Evolutionary conservation across 2,888 invertebrate genomes (phyloP), one percentile per base, ranked within the genome.

Genomic region (Pheosia gnoma): DNA sequence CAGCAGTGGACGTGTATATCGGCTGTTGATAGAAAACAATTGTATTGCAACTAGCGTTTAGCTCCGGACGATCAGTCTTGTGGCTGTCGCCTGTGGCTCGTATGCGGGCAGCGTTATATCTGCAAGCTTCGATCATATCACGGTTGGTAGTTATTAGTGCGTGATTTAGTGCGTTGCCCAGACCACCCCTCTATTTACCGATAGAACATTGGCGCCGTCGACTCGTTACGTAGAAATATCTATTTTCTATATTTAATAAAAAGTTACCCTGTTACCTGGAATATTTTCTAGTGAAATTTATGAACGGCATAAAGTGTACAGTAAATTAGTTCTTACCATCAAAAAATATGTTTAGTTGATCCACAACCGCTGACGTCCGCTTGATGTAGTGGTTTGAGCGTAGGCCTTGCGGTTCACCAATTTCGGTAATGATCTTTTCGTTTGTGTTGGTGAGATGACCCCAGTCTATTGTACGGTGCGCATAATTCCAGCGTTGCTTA

Each of bases 121-220:
- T 92, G 91, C 92, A 91, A 91, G 90, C 84, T 74, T 71, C 83
- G 92, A 93, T 93, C 80, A 83, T 92, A 93, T 93, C 92, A 81
- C 74, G 75, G 81, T 78, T 77, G 77, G 81, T 88, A 85, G 92
- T 91, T 93, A 92, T 92, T 91, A 91, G 90, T 79, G 78, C 74
- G 80, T 90, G 93, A 92, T 93, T 90, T 91, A 92, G 87, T 88
- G 83, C 80, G 72, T 71, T 78, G 70, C 74, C 79, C 72, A 77
- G 86, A 86, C 89, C 89, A 89, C 88, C 90, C 89, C 86, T 55
- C 79, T 84, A 83, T 85, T 85, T 86, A 84, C 83, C 80, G 82
- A 83, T 80, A 83, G 81, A 83, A 78, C 81, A 83, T 78, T 83
- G 86, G 73, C 77, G 75, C 71, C 78, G 71, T 66, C 65, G 65